Conservation (phyloP, 1,140 invertebrate genomes). For the Euwallacea fornicatus region DNA sequence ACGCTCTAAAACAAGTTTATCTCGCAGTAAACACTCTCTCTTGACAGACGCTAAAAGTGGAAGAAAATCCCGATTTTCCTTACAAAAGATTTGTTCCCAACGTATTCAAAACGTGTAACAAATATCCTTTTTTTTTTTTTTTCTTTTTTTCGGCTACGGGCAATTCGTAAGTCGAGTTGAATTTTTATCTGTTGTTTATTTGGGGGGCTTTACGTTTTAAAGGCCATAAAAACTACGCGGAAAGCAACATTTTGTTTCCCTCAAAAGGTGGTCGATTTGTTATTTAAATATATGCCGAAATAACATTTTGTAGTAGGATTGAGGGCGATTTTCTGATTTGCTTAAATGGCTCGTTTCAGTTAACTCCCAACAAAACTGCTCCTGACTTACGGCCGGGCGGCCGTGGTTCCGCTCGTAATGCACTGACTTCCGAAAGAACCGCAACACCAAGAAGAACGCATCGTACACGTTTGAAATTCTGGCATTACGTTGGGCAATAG, state of each 20-base stretch:
- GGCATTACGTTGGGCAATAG: too few species aligned
- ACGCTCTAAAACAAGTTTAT: background rate
- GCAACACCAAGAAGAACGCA: too few species aligned
- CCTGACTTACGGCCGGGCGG: too few species aligned
- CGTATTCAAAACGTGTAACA: conserved; percentile 14
- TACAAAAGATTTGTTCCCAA: conserved; percentile 4
- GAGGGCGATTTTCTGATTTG: background rate
- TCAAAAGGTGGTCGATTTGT: conserved; percentile 11
- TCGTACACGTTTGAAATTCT: too few species aligned
- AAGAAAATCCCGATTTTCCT: background rate
- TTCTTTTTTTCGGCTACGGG: conserved; percentile 3
- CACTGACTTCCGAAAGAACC: too few species aligned
- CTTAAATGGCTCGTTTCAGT: background rate
- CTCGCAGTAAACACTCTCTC: conserved; percentile 1
- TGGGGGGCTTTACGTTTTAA: conserved; percentile 9
- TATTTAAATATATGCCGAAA: conserved; percentile 10
- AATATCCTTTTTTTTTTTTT: conserved; percentile 10
- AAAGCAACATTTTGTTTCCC: conserved; percentile 3
- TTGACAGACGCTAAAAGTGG: conserved; percentile 3
- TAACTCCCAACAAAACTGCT: too few species aligned
- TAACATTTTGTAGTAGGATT: background rate
- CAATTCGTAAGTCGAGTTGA: conserved; percentile 16
- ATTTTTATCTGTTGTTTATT: conserved; percentile 16
- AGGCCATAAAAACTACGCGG: conserved; percentile 9
- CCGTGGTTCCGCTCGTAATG: too few species aligned